Percentiles rank a stretch among this genome's conserved stretches.
Conservation (phyloP, 2,888 invertebrate genomes). For the Pterostichus madidus region DNA sequence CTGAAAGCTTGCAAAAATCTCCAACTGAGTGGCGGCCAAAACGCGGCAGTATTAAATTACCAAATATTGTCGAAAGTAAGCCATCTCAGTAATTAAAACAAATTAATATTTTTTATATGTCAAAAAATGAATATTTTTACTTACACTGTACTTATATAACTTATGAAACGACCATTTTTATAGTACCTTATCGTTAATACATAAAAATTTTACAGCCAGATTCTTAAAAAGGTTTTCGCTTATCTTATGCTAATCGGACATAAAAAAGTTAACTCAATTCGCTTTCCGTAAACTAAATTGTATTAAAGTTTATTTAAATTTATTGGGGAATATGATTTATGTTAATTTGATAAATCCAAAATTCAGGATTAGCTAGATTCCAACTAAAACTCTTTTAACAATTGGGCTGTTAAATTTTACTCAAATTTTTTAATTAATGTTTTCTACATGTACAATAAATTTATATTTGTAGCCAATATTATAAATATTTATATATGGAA, state of each 20-base stretch:
- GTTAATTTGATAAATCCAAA: too few relatives aligned
- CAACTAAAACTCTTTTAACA: too few relatives aligned
- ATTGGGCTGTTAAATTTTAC: too few relatives aligned
- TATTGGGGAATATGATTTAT: too few relatives aligned
- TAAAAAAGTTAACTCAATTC: too few relatives aligned
- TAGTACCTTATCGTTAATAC: background rate
- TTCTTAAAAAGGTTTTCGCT: too few relatives aligned
- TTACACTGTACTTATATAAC: background rate
- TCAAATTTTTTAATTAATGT: constrained; percentile 33
- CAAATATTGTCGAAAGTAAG: constrained; percentile 69
- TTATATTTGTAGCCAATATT: background rate
- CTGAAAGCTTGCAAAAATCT: background rate
- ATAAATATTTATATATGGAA: constrained; percentile 28
- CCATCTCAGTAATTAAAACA: constrained; percentile 20
- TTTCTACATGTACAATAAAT: constrained; percentile 28
- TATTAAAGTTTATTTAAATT: too few relatives aligned
- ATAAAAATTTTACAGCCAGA: background rate
- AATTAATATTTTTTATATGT: constrained; percentile 27
- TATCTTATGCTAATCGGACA: too few relatives aligned
- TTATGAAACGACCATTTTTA: background rate
- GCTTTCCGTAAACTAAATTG: too few relatives aligned
- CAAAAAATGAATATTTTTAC: constrained; percentile 23
- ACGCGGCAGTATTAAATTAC: constrained; percentile 75
- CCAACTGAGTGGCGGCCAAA: constrained; percentile 75
- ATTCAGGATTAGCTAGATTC: too few relatives aligned